Evolutionary conservation across 2,888 invertebrate species (phyloP).

Genomic region (Adela reaumurella): DNA sequence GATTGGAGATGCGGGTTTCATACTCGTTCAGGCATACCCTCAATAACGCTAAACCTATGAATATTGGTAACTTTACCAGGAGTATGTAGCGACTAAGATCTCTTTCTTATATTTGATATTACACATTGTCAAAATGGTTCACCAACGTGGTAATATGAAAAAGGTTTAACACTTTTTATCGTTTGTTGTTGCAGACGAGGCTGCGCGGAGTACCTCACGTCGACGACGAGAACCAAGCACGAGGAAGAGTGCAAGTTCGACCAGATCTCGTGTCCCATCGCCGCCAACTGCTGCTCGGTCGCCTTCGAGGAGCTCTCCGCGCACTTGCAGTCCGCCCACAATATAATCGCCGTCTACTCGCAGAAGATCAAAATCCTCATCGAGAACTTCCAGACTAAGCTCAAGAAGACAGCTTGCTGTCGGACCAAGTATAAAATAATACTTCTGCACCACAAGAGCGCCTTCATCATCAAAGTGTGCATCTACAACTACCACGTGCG

Average conservation of each 20-base stretch:
- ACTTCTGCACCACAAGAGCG: slow-evolving; percentile 42
- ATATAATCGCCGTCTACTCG: slow-evolving; percentile 45
- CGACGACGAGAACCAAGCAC: slow-evolving; percentile 35
- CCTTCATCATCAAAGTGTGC: slow-evolving; percentile 49
- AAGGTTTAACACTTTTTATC: too few species aligned
- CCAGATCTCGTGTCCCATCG: slow-evolving; percentile 44
- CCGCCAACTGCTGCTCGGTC: slow-evolving; percentile 39
- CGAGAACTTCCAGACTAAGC: slow-evolving; percentile 47
- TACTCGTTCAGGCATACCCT: too few species aligned
- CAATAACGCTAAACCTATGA: too few species aligned
- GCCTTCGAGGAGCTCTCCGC: slow-evolving; percentile 41
- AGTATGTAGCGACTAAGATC: not conserved
- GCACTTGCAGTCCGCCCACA: slow-evolving; percentile 39
- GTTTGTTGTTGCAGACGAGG: slow-evolving; percentile 39
- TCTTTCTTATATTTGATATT: not conserved
- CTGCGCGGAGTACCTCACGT: slow-evolving; percentile 40
- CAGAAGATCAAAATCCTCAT: slow-evolving; percentile 49
- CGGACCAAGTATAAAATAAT: slow-evolving; percentile 49
- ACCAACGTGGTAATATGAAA: not conserved
- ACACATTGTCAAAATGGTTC: too few species aligned
- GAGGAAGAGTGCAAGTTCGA: slow-evolving; percentile 46
- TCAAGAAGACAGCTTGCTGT: slow-evolving; percentile 47
- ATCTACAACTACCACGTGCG: slow-evolving; percentile 47
- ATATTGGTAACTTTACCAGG: too few species aligned
- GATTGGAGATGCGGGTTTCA: too few species aligned